Conservation (phyloP, 2,113 vertebrate genomes). For the Crotalus horridus region DNA sequence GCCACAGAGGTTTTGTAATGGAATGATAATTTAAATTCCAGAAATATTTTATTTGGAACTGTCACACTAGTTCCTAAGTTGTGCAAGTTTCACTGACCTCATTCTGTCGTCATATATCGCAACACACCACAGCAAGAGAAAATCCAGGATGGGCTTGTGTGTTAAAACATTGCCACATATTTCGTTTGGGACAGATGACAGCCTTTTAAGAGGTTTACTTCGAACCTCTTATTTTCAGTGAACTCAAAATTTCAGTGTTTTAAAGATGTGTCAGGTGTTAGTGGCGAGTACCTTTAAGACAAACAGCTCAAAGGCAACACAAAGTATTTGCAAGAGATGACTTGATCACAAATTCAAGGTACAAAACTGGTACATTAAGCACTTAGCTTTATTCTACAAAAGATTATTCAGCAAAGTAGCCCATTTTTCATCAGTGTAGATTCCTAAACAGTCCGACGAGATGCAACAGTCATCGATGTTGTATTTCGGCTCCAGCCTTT, state of each 20-base stretch:
- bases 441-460: background rate
- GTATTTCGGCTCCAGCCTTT: background rate
- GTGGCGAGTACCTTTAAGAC: background rate
- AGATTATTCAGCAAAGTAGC: background rate
- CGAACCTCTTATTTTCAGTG: background rate
- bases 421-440: background rate
- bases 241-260: background rate
- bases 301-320: background rate
- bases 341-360: background rate
- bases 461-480: background rate
- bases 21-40: background rate
- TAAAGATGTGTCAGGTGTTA: background rate
- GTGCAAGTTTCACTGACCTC: background rate
- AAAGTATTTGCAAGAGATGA: background rate
- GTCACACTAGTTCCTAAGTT: background rate
- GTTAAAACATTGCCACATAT: background rate
- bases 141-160: background rate
- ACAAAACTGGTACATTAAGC: conserved; percentile 8
- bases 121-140: background rate
- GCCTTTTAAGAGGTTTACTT: background rate
- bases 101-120: background rate
- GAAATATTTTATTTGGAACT: conserved; percentile 19
- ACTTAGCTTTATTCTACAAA: conserved; percentile 15
- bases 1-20: background rate
- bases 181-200: background rate